Conservation (phyloP, 2,113 vertebrate genomes). For the Carassius gibelio region DNA sequence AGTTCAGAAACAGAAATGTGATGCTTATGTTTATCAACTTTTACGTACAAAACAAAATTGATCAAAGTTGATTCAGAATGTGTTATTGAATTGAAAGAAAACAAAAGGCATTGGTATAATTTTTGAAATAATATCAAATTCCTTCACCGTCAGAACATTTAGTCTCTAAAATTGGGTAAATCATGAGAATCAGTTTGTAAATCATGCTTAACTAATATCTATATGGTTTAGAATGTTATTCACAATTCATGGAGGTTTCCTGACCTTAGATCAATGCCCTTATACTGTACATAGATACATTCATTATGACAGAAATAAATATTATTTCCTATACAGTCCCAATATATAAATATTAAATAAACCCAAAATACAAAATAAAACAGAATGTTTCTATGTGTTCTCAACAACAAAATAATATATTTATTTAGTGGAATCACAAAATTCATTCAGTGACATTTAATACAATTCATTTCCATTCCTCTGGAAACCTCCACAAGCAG, state of each 20-base stretch:
- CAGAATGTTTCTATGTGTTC: background rate
- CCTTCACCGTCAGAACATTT: background rate
- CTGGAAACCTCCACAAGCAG: conserved; percentile 62
- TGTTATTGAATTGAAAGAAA: background rate
- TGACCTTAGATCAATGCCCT: conserved; percentile 2
- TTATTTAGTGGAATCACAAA: conserved; percentile 50
- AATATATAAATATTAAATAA: background rate
- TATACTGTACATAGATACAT: background rate
- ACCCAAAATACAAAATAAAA: background rate
- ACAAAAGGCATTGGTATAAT: background rate
- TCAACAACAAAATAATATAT: conserved; percentile 2
- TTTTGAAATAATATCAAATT: background rate
- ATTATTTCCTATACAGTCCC: background rate
- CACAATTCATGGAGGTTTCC: conserved; percentile 54
- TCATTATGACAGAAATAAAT: background rate
- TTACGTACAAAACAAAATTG: background rate
- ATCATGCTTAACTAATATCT: conserved; percentile 33
- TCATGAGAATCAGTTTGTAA: background rate
- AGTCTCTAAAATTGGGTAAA: background rate
- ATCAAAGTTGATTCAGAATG: background rate
- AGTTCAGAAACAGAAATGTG: background rate
- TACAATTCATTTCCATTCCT: conserved; percentile 13
- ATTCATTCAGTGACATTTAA: conserved; percentile 36
- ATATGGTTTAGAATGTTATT: conserved; percentile 37
- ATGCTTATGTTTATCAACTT: background rate